Evolutionary conservation across 2,797 vertebrate species (phyloP), one percentile per base, ranked within the genome.

Genomic region (Carduelis carduelis): DNA sequence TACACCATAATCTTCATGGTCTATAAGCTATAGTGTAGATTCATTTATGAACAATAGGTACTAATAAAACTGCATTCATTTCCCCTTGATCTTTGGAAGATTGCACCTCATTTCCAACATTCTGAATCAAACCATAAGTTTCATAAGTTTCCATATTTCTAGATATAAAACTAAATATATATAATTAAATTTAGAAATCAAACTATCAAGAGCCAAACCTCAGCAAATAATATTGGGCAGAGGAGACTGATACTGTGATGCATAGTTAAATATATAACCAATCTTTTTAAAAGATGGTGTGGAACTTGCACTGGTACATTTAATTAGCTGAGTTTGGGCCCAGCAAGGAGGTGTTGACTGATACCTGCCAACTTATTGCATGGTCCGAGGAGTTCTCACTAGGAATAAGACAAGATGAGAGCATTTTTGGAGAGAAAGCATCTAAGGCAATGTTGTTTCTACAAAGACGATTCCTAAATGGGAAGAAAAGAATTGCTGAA

Each of bases 341-440:
- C 28, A 60, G 4, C 9, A 37, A 56, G 46, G 13, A 70, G 55
- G 37, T 37, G 5, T 15, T 56, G 53, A 11, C 24, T 37, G 18
- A 43, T 32, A 34, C 11, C 4, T 66, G 34, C 8, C 34, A 11
- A 28, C 4, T 47, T 63, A 23, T 1, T 86, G 12, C 0, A 1
- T 27, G 9, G 7, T 34, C 80, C 2, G 26, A 78, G 21, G 46
- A 44, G 32, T 16, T 78, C 1, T 64, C 21, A 56, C 18, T 12
- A 65, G 24, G 21, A 43, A 26, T 1, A 9, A 77, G 22, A 83
- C 8, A 55, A 83, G 68, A 59, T 21, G 7, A 66, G 41, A 77
- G 11, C 0, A 0, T 49, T 90, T 71, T 11, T 78, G 27, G 23
- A 91, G 46, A 68, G 26, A 47, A 47, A 41, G 6, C 43, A 4